Base-by-base conservation (phyloP, 1,140 invertebrate species). In the Lordiphosa mommai region DNA sequence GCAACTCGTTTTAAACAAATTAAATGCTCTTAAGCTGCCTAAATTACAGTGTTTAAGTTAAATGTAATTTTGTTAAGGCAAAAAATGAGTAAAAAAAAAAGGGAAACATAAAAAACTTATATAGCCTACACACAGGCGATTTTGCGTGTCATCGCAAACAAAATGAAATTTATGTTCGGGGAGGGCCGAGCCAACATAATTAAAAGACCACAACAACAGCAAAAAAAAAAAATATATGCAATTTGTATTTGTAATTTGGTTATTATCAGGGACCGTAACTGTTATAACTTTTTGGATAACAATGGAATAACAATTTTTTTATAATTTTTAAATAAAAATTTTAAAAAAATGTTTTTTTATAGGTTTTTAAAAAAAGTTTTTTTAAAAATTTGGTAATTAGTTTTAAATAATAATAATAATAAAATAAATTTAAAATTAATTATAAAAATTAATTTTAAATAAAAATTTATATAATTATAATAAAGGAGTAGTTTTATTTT, bases 21-120 rank as follows among this genome's bases (percentile, higher is more conserved):
- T 61, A 74, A 82, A 61, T 56, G 47, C 58, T 61, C 76, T 82
- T 71, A 76, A 82, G 57, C 76, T 61, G 23, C 71, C 63, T 40
- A 82, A 80, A 80, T 80, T 82, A 80, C 76, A 76, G 76, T 80
- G 61, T 76, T 80, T 82, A 71, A 67, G 66, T 43, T 50, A 57
- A 79, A 80, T 82, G 77, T 73, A 71, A 84, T 76, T 71, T 74
- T 59, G 70, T 74, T 53, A 51, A 58, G 47, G 53, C 51, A 55
- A 13, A 59, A 37, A 49, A 55, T 46, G 12, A 57, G 33, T 30
- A 47, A 30, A 34, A 68, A 32, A 38, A 57, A 43, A 10, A 36
- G 10, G 23, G 12, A 40, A n/a, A 12, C 48, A 58, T 29, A 46
- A 47, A 51, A 59, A 51, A 30, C 29, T 12, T 16, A 29, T 32